Base-by-base conservation (phyloP, 2,888 invertebrate species). In the Cyclophora albipunctata region DNA sequence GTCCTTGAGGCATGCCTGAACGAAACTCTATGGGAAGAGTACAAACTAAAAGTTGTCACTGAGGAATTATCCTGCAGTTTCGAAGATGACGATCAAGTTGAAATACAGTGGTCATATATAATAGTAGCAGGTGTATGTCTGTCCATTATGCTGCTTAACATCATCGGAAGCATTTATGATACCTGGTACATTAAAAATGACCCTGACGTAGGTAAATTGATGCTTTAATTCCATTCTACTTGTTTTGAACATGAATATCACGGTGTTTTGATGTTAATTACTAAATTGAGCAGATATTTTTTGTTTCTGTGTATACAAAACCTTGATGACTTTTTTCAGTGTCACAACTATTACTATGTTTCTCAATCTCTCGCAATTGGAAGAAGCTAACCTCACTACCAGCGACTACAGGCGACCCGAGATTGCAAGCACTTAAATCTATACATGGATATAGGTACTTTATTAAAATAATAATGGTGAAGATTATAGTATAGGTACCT, bases 281-380 rank as follows among this genome's bases (percentile, higher is more conserved):
- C 20, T 20, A 20, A 20, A 20, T 20, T 20, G 20, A 20, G 20
- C 20, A 20, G 20, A 20, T 20, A 20, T 20, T 20, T 20, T 20
- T 20, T 20, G 20, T 20, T 20, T 20, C 20, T 20, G 20, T 20
- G 1, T 20, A 20, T 1, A 20, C 20, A 20, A 20, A 20, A 20
- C 20, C 20, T 20, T 20, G 20, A 20, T 20, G 20, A 37, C 5
- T 37, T 2, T 37, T 73, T 75, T 35, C 60, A 84, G 84, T 80
- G 0, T 81, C 81, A 60, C 62, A 63, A 44, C 79, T 71, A 52
- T 58, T 86, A 47, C 47, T 79, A 7, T 67, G 81, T 2, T 85
- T 85, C 58, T 84, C 85, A 0, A 3, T 84, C 7, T 70, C 67
- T 2, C 72, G 73, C 3, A 85, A 84, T 53, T 86, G 84, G 84